Evolutionary conservation across 2,113 vertebrate genomes (phyloP).

Genomic region (Tachysurus fulvidraco): DNA sequence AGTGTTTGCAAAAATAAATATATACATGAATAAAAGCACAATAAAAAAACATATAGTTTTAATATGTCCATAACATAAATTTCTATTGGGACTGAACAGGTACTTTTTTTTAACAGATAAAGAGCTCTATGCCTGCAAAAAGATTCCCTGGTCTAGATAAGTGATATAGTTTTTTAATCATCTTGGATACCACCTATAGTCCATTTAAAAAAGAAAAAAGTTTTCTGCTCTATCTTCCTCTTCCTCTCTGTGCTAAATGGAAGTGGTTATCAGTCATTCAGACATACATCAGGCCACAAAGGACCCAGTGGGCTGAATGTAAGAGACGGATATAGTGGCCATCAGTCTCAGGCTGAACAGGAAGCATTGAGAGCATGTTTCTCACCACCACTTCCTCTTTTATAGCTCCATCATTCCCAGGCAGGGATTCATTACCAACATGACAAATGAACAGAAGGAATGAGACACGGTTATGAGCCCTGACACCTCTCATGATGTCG

Average conservation of each 20-base stretch:
- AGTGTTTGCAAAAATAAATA: background rate
- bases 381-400: slow-evolving; percentile 53
- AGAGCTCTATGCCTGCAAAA: background rate
- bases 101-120: too few relatives aligned
- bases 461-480: background rate
- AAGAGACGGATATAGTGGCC: slow-evolving; percentile 29
- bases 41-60: background rate
- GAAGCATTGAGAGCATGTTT: slow-evolving; percentile 43
- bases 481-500: slow-evolving; percentile 36
- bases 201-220: background rate
- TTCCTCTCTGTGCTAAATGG: background rate
- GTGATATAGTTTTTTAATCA: background rate
- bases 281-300: slow-evolving; percentile 39
- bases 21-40: background rate
- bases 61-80: background rate
- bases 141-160: background rate
- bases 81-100: background rate
- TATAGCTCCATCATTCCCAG: slow-evolving; percentile 15
- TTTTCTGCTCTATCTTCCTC: slow-evolving; percentile 8
- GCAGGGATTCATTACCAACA: slow-evolving; percentile 3
- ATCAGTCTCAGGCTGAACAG: slow-evolving; percentile 45
- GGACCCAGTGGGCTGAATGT: slow-evolving; percentile 37
- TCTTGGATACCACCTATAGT: background rate
- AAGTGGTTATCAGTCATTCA: slow-evolving; percentile 42
- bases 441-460: slow-evolving; percentile 3